Evolutionary conservation across 2,888 invertebrate species (phyloP), one percentile per base, ranked within the genome.

Genomic region (Acleris holmiana): DNA sequence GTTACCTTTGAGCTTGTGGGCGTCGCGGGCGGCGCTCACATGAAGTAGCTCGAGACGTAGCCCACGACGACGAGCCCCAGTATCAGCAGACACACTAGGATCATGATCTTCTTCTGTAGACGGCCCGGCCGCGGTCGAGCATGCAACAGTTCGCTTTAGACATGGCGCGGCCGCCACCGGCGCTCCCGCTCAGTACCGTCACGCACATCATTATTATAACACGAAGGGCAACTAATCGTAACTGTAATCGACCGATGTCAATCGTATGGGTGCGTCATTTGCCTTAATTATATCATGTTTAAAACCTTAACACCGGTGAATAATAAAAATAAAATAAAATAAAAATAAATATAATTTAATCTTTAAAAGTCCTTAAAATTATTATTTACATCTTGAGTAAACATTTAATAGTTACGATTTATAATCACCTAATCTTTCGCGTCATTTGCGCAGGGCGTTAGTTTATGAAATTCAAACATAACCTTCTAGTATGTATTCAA

Each of bases 71-170:
- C 95, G 93, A 96, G 93, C 89, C 95, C 95, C 93, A 96, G 94
- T 92, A 97, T 95, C 90, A 96, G 94, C 93, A 97, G 95, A 94
- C 97, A 97, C 94, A 97, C 95, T 93, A 97, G 95, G 95, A 97
- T 97, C 95, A 97, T 96, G 93, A 97, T 96, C 95, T 96, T 96
- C 96, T 97, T 97, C 96, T 96, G 95, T 94, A 58, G 81, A 71
- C 94, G 86, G 79, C 75, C 84, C 74, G 69, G 75, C 71, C 71
- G 78, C 74, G 69, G 75, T 71, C 71, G 78, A 76, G 77, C 91
- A 91, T 91, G 91, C 82, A 92, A 92, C 89, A 91, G 82, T 89
- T 86, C 86, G 82, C 86, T 89, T 88, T 85, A 86, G 73, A 87
- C 85, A 77, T 80, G 47, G 53, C 61, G 51, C 57, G 54, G 25